Conservation (phyloP, 2,113 vertebrate genomes). For the Odobenus rosmarus region DNA sequence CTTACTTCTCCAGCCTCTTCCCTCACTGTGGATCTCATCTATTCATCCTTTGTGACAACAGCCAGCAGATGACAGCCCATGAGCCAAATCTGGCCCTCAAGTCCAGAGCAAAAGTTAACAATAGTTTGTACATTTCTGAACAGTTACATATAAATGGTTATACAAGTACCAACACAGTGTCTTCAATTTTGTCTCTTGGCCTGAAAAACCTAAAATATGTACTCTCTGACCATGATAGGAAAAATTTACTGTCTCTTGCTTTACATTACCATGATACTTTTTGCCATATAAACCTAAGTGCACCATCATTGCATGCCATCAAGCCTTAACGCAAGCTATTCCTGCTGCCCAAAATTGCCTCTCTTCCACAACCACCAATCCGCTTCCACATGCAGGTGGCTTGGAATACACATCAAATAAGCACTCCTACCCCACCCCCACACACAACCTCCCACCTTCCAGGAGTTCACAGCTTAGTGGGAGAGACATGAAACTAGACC, state of each 20-base stretch:
- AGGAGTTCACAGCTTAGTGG: background rate
- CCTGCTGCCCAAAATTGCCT: background rate
- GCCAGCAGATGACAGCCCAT: background rate
- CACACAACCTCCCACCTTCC: background rate
- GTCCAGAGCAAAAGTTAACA: background rate
- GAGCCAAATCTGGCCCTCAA: background rate
- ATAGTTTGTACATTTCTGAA: constrained; percentile 6
- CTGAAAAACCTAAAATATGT: background rate
- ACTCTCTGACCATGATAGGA: background rate
- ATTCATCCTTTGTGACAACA: background rate
- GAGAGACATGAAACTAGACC: background rate
- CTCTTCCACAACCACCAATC: background rate
- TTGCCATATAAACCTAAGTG: no score
- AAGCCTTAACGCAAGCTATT: background rate
- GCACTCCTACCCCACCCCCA: background rate
- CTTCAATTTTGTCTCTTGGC: constrained; percentile 7
- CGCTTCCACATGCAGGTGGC: background rate
- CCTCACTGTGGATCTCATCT: background rate
- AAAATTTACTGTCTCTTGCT: background rate
- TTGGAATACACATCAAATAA: background rate
- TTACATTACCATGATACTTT: background rate
- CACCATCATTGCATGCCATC: background rate
- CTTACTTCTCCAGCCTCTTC: background rate
- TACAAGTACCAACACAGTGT: background rate
- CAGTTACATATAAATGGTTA: background rate